Conservation (phyloP, 2,797 vertebrate species). For the Rhincodon typus region DNA sequence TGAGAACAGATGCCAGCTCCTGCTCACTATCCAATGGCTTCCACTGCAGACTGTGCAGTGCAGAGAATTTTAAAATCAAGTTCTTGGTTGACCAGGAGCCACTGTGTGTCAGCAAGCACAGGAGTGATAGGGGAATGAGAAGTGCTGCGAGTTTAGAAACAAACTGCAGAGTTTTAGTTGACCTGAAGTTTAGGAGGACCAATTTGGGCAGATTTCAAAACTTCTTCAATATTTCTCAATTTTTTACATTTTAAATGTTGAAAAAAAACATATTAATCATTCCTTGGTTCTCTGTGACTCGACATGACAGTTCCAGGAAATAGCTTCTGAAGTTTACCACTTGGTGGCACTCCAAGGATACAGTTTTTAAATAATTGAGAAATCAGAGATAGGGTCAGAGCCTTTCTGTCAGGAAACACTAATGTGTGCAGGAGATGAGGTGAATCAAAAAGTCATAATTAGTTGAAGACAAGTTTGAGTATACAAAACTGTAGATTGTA, state of each 20-base stretch:
- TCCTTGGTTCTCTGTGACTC: no score
- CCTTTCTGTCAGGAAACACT: not conserved
- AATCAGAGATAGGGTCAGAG: not conserved
- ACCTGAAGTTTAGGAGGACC: not conserved
- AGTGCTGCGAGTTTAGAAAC: not conserved
- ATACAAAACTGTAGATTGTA: not conserved
- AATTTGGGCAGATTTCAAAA: no score
- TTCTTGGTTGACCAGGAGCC: not conserved
- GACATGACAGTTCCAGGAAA: not conserved
- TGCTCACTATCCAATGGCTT: not conserved
- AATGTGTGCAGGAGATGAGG: not conserved
- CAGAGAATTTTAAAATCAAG: not conserved
- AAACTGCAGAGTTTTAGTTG: not conserved
- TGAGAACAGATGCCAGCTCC: no score
- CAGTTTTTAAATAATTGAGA: not conserved
- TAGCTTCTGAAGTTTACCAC: not conserved
- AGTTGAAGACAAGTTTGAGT: not conserved
- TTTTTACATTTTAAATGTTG: not conserved
- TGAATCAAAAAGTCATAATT: not conserved
- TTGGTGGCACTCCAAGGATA: constrained; percentile 2
- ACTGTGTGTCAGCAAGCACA: not conserved
- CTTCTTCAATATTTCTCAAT: not conserved
- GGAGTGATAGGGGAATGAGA: not conserved
- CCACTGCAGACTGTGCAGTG: not conserved
- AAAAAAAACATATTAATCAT: not conserved